Evolutionary conservation across 2,113 vertebrate species (phyloP).

Genomic region (Ciconia boyciana): DNA sequence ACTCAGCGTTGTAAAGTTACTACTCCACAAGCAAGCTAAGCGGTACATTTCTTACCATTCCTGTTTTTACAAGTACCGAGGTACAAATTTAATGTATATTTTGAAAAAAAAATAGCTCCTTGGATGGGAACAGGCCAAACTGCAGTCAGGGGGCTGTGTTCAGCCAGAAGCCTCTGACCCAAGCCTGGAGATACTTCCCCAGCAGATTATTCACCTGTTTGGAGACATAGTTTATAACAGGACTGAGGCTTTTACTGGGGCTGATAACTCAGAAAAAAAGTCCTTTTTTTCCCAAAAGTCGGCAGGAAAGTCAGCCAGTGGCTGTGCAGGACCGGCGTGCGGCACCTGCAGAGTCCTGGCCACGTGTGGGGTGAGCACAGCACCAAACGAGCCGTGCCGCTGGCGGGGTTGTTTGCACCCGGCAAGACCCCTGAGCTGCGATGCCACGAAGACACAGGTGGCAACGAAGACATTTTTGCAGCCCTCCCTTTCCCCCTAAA

Average conservation of each 20-base stretch:
- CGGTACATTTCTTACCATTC: rapidly evolving
- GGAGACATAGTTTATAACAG: neutral
- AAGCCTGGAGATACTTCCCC: neutral
- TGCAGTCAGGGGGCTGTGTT: neutral
- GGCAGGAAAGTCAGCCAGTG: neutral
- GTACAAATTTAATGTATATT: neutral
- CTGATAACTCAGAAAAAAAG: neutral
- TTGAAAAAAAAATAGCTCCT: neutral
- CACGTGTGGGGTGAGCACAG: rapidly evolving
- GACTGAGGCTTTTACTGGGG: neutral
- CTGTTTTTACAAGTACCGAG: rapidly evolving
- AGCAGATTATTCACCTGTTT: too few species aligned
- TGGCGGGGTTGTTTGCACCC: neutral
- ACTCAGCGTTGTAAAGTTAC: rapidly evolving
- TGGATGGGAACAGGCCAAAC: neutral
- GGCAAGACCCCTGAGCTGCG: neutral
- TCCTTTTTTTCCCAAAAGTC: rapidly evolving
- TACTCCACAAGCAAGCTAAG: neutral
- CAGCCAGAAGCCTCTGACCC: neutral
- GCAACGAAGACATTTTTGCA: neutral
- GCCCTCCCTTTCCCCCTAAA: neutral
- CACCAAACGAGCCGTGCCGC: neutral
- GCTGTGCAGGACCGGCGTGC: rapidly evolving
- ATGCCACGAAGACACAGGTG: neutral
- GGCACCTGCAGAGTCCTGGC: neutral